A percentile compares a stretch with the other conserved stretches of the same genome.
Conservation (phyloP, 2,888 invertebrate genomes). For the Mimas tiliae region DNA sequence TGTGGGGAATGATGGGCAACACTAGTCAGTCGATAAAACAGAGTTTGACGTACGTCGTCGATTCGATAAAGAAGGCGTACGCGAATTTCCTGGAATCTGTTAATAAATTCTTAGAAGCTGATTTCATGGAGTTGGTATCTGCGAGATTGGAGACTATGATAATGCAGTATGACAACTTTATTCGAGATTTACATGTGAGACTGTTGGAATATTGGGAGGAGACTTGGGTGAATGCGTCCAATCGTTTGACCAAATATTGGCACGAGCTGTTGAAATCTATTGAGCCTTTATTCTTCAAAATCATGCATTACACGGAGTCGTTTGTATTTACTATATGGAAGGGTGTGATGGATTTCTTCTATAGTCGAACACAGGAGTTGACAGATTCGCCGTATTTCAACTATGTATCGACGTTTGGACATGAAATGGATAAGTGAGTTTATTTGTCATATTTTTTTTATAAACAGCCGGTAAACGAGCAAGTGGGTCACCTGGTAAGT, state of each 20-base stretch:
- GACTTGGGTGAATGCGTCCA: constrained; percentile 88
- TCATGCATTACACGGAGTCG: constrained; percentile 90
- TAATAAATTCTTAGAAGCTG: constrained; percentile 89
- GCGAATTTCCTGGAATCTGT: constrained; percentile 88
- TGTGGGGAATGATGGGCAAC: constrained; percentile 94
- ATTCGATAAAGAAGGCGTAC: constrained; percentile 89
- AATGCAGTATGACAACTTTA: constrained; percentile 91
- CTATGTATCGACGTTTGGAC: constrained; percentile 91
- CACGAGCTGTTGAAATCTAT: constrained; percentile 88
- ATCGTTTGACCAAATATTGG: constrained; percentile 88
- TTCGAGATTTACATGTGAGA: constrained; percentile 90
- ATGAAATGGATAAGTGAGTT: constrained; percentile 88
- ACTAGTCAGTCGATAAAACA: constrained; percentile 91
- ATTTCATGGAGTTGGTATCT: constrained; percentile 89
- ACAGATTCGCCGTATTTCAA: constrained; percentile 93
- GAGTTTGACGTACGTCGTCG: constrained; percentile 90
- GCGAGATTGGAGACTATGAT: constrained; percentile 88
- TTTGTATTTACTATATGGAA: constrained; percentile 90
- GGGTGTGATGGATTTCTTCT: constrained; percentile 91
- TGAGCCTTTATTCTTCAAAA: constrained; percentile 91
- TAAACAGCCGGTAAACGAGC: too few species aligned
- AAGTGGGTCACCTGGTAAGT: too few species aligned
- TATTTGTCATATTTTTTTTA: background rate
- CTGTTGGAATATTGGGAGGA: constrained; percentile 88
- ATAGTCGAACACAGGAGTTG: constrained; percentile 91